Percentiles rank a stretch among this genome's conserved stretches.
Evolutionary conservation across 2,113 vertebrate species (phyloP).

Genomic region (Erythrocebus patas): DNA sequence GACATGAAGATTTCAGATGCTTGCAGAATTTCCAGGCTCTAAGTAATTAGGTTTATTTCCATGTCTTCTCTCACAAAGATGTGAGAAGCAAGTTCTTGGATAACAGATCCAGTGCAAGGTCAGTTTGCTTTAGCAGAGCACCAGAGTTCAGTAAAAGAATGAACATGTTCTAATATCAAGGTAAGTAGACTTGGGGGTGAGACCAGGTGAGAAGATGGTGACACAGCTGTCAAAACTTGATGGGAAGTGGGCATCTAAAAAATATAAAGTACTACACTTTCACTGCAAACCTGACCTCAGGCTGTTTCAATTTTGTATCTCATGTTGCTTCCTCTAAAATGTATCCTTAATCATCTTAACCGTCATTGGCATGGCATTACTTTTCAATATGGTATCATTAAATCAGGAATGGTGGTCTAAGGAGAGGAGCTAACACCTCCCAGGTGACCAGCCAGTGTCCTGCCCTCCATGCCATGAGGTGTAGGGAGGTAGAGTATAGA

Average conservation of each 20-base stretch:
- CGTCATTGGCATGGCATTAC: not conserved
- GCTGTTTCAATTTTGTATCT: not conserved
- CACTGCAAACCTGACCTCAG: not conserved
- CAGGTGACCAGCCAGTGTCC: too few relatives aligned
- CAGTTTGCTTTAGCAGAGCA: not conserved
- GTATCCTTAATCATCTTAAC: not conserved
- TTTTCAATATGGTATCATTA: not conserved
- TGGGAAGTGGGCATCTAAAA: not conserved
- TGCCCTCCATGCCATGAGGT: accelerated
- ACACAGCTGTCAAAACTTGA: not conserved
- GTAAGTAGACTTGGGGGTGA: not conserved
- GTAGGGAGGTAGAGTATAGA: not conserved
- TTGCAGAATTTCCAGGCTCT: not conserved
- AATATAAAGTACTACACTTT: not conserved
- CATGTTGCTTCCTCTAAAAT: not conserved
- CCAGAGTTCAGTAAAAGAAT: not conserved
- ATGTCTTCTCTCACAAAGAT: not conserved
- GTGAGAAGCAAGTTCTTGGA: not conserved
- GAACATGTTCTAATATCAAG: not conserved
- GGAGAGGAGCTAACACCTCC: not conserved
- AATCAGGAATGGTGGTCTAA: not conserved
- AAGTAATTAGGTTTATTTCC: not conserved
- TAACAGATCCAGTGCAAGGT: not conserved
- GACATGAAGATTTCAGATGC: not conserved
- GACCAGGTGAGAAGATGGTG: not conserved